phyloP scores from a whole-genome alignment of 2,113 vertebrate species.

The Tachysurus vachellii region DNA sequence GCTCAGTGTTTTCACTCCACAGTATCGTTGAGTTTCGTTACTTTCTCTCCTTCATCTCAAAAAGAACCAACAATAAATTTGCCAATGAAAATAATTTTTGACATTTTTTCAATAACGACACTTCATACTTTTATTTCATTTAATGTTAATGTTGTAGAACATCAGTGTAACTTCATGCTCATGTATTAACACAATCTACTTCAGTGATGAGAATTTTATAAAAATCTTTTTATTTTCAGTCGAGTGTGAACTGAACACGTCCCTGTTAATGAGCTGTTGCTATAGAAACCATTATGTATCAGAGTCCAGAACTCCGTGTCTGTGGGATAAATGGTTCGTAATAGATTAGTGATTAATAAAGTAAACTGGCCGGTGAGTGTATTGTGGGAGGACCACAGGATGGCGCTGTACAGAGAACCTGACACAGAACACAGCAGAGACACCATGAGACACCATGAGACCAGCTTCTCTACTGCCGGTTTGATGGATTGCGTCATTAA shows the following conservation, averaged over 20 bases:
- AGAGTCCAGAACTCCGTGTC: background rate
- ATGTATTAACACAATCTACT: too few species aligned
- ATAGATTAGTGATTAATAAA: background rate
- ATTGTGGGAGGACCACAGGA: constrained; percentile 56
- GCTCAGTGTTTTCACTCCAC: background rate
- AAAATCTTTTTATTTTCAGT: background rate
- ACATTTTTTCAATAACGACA: background rate
- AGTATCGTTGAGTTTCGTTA: background rate
- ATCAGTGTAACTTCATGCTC: background rate
- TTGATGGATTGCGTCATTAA: constrained; percentile 68
- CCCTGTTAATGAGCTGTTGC: background rate
- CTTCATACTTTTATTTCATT: background rate
- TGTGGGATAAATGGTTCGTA: background rate
- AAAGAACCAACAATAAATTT: background rate
- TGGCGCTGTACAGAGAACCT: constrained; percentile 63
- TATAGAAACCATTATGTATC: background rate
- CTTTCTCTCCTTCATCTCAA: background rate
- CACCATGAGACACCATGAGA: constrained; percentile 25
- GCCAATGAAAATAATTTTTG: too few species aligned
- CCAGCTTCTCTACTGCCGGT: constrained; percentile 56
- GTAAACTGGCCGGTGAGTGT: background rate
- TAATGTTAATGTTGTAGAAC: background rate
- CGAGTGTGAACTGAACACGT: background rate
- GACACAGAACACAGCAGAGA: constrained; percentile 54
- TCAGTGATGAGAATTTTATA: too few species aligned